Conservation (phyloP, 1,140 invertebrate species). For the Varroa destructor region DNA sequence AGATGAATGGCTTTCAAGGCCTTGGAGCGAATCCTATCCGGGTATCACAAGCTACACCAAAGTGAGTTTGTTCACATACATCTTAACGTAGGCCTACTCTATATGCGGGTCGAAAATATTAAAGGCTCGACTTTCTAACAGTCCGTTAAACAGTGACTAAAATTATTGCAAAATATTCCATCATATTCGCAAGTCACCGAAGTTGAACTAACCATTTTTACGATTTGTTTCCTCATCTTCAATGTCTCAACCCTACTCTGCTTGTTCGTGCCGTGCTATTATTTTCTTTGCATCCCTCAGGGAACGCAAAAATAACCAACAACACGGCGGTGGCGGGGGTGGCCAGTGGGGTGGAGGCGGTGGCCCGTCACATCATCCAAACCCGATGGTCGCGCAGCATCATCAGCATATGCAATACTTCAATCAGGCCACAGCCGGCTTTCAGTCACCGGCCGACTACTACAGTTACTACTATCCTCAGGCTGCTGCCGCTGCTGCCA, state of each 20-base stretch:
- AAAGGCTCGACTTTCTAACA: too few species aligned
- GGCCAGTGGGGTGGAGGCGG: too few species aligned
- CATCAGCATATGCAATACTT: slow-evolving; percentile 26
- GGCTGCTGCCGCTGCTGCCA: neutral
- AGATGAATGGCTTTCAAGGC: slow-evolving; percentile 46
- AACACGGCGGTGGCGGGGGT: neutral
- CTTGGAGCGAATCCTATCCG: slow-evolving; percentile 64
- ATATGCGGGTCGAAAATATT: too few species aligned
- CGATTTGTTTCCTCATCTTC: too few species aligned
- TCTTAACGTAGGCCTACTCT: neutral
- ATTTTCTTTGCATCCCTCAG: neutral
- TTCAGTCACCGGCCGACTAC: slow-evolving; percentile 19
- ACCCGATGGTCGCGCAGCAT: slow-evolving; percentile 23
- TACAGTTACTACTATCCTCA: slow-evolving; percentile 27
- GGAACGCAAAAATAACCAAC: slow-evolving; percentile 2
- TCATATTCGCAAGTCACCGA: too few species aligned
- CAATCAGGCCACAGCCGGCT: slow-evolving; percentile 19
- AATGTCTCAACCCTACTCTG: too few species aligned
- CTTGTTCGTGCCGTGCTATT: too few species aligned
- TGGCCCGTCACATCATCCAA: neutral
- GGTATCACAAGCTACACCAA: slow-evolving; percentile 69
- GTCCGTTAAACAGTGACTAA: too few species aligned
- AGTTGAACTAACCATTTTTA: too few species aligned
- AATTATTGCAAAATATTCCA: too few species aligned
- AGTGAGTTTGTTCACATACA: slow-evolving; percentile 42